These are phyloP conservation scores for Saccopteryx bilineata DNA, from an alignment of 2,113 vertebrate species.

Conservation along the genomic window DNA sequence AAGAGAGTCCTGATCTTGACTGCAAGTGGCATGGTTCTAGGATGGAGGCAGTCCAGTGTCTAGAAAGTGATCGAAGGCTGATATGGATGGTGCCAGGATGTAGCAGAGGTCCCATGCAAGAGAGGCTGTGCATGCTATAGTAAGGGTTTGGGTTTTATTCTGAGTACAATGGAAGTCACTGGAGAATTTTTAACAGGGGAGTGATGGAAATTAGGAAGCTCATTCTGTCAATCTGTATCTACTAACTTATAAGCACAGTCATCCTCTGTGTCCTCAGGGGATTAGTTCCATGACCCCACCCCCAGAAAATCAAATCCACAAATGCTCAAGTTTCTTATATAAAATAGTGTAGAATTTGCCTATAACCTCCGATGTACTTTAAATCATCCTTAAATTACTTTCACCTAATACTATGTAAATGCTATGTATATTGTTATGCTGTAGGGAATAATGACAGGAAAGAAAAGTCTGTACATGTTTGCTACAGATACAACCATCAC, in stretches of 20 bases:
- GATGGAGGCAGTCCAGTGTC: no score
- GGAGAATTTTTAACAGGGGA: neutral
- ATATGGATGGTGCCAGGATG: no score
- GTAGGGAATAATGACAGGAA: neutral
- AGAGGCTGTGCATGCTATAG: neutral
- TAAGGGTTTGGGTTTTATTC: neutral
- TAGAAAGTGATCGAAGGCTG: neutral
- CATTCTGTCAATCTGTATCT: neutral
- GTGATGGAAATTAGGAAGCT: neutral
- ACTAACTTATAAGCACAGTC: neutral
- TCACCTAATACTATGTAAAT: neutral
- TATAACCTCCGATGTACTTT: neutral
- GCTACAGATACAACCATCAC: neutral
- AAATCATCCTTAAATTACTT: neutral
- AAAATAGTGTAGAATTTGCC: neutral
- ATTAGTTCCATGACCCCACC: neutral
- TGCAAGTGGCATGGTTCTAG: neutral
- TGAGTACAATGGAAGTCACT: neutral
- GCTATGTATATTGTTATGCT: neutral
- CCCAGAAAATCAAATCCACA: neutral
- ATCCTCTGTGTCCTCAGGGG: neutral
- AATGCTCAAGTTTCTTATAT: neutral
- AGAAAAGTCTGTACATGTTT: neutral
- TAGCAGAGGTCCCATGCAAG: neutral
- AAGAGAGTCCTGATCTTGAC: neutral